phyloP scores from a whole-genome alignment of 2,797 vertebrate genomes.

The Sphenodon punctatus region DNA sequence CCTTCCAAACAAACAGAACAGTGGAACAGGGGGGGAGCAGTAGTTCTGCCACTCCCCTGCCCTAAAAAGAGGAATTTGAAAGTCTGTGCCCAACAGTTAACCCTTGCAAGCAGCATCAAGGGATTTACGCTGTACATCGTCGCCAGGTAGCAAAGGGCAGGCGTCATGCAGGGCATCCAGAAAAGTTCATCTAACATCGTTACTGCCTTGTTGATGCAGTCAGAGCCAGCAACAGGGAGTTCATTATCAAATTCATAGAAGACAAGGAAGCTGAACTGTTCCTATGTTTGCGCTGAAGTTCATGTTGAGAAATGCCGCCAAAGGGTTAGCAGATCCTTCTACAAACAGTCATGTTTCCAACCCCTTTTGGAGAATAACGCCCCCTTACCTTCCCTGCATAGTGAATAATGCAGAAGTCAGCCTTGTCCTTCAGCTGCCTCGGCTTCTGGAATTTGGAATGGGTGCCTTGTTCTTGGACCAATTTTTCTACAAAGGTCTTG shows the following conservation, averaged over 20 bases:
- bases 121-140: too few species aligned
- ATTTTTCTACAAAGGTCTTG: slow-evolving; percentile 97
- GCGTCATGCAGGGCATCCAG: too few species aligned
- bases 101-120: too few species aligned
- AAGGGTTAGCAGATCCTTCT: not conserved
- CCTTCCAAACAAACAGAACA: not conserved
- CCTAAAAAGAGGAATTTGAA: too few species aligned
- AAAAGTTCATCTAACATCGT: too few species aligned
- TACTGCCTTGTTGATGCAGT: not conserved
- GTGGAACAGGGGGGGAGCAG: not conserved
- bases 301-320: not conserved
- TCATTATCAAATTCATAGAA: not conserved
- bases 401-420: slow-evolving; percentile 96
- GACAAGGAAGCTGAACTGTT: not conserved
- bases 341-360: not conserved
- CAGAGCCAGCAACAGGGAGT: not conserved
- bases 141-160: too few species aligned
- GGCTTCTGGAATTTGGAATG: slow-evolving; percentile 97
- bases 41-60: too few species aligned
- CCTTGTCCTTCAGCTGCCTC: slow-evolving; percentile 96
- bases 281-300: not conserved
- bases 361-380: not conserved
- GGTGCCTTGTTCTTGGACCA: slow-evolving; percentile 94
- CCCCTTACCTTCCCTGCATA: slow-evolving; percentile 94
- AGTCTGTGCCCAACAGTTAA: too few species aligned